Evolutionary conservation across 2,113 vertebrate species (phyloP), one percentile per base, ranked within the genome.

Genomic region (Psammodynastes pulverulentus): DNA sequence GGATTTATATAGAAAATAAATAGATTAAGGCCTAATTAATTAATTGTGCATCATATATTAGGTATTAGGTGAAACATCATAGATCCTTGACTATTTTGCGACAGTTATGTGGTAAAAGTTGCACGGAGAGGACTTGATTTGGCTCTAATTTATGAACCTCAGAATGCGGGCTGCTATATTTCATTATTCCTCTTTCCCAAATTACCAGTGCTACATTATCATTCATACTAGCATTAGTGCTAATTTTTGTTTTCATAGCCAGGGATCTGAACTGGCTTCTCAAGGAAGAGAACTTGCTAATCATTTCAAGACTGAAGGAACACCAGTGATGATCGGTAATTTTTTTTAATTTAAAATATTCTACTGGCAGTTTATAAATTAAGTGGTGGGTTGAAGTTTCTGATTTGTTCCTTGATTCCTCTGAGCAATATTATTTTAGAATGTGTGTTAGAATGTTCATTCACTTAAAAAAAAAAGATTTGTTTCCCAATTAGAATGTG

Each of bases 251-350:
- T 94, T 94, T 93, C 91, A 86, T 85, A 99, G 99, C 97, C 98
- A 98, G 92, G 99, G 99, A 72, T 98, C 98, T 94, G 98, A 99
- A 87, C 94, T 99, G 96, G 97, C 96, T 0, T 96, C 98, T 17
- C 98, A 98, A 96, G 99, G 99, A 94, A 98, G 99, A 97, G 98
- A 99, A 94, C 98, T 99, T 96, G 98, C 98, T 34, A 98, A 97
- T 96, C 99, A 99, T 94, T 99, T 99, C 96, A 97, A 98, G 56
- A 98, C 94, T 45, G 98, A 98, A 94, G 99, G 99, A 93, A 99
- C 98, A 26, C 99, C 99, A 4, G 9, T 99, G 45, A 99, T 99
- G 99, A 99, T 99, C 9, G 99, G 99, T 99, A 96, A 98, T 98
- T 43, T 39, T 88, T 39, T 46, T 17, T n/a, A 26, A 26, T 88